Evolutionary conservation across 2,113 vertebrate genomes (phyloP).

Genomic region (Melanerpes aurifrons): DNA sequence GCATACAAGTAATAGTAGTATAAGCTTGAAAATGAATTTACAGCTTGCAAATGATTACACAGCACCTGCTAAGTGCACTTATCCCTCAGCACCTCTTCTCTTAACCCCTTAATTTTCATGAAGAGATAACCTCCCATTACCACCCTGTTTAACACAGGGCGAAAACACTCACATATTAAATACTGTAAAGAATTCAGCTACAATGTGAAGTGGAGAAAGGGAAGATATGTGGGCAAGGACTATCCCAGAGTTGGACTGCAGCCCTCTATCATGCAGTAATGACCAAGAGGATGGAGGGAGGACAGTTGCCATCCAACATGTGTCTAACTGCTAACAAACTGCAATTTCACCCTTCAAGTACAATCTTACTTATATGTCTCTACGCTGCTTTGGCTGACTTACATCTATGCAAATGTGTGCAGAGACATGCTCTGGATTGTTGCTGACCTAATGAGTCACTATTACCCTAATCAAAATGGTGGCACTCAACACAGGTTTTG

Average conservation of each 20-base stretch:
- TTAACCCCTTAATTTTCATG: not conserved
- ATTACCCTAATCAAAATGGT: conserved; percentile 7
- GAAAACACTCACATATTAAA: not conserved
- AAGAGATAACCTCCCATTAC: not conserved
- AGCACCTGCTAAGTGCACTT: not conserved
- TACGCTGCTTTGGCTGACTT: conserved; percentile 10
- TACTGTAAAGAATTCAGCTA: not conserved
- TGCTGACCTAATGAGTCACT: conserved; percentile 45
- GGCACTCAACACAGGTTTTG: conserved; percentile 24
- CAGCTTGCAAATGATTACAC: not conserved
- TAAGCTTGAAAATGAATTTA: conserved; percentile 31
- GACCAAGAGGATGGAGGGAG: not conserved
- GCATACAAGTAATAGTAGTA: not conserved
- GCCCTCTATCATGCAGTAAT: not conserved
- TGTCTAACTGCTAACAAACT: not conserved
- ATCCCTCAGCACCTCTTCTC: not conserved
- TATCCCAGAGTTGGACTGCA: not conserved
- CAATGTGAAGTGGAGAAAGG: not conserved
- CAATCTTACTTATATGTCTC: not conserved
- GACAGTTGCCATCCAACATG: not conserved
- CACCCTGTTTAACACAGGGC: not conserved
- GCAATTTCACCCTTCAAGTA: not conserved
- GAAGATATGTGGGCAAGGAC: not conserved
- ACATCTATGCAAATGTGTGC: not conserved
- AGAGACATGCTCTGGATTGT: not conserved